Evolutionary conservation across 2,113 vertebrate genomes (phyloP), one percentile per base, ranked within the genome.

Genomic region (Aptenodytes patagonicus): DNA sequence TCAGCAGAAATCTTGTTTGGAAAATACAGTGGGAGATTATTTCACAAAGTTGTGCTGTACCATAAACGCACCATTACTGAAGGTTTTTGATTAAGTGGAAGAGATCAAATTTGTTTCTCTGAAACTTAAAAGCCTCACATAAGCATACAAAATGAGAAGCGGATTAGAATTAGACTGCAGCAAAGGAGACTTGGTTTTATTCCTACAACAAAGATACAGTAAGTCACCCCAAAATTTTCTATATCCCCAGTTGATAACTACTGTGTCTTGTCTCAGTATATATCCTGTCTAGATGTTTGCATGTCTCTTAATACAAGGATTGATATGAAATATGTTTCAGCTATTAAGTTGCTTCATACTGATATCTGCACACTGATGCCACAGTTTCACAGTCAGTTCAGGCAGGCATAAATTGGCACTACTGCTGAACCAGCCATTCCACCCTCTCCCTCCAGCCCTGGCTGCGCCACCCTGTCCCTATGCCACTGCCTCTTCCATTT

Each of bases 1-100:
- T 95, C 94, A 97, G 91, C 87, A 96, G 88, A 97, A 97, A 94
- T 96, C 94, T 92, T 96, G 61, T 97, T 97, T 96, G 73, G 82
- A 97, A 97, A 93, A 97, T 78, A 93, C 44, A 97, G 65, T 71
- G 52, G 52, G 22, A 98, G 72, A 92, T 69, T 93, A 93, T 96
- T 96, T 92, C 57, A 77, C 46, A 92, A 94, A 66, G 42, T 92
- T 81, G 55, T 87, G 10, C 28, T 89, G 60, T 89, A 95, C 92
- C 72, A 90, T 91, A 97, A 97, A 93, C 57, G 25, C 38, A 95
- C n/a, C 32, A 80, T 93, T 96, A 80, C 54, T 62, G 88, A 80
- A 87, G 73, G 34, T 17, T 77, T 98, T 97, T 95, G 70, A 95
- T 90, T 87, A 90, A 66, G 46, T 72, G 42, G 57, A 96, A 97